Evolutionary conservation across 2,888 invertebrate species (phyloP).

Genomic region (Rhimphoctona megacephalus): DNA sequence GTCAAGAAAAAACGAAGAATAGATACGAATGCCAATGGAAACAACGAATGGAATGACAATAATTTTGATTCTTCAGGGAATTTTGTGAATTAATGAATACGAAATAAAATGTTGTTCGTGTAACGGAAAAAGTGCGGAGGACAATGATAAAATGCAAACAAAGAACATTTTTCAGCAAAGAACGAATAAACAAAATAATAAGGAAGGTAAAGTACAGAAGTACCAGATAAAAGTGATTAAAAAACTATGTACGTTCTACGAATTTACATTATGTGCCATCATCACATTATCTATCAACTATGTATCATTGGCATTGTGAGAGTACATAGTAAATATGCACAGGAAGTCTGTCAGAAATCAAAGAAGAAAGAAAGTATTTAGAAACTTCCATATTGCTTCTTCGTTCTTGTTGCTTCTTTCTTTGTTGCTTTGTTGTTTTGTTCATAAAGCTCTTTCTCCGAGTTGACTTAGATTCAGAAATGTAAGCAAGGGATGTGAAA

Average conservation of each 20-base stretch:
- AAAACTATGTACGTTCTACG: too few species aligned
- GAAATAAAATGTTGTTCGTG: background rate
- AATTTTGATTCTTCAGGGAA: background rate
- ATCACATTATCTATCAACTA: too few species aligned
- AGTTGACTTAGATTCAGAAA: too few species aligned
- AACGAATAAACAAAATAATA: background rate
- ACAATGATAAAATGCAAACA: background rate
- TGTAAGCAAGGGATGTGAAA: too few species aligned
- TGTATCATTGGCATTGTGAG: background rate
- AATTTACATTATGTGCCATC: too few species aligned
- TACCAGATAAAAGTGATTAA: background rate
- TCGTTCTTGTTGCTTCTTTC: too few species aligned
- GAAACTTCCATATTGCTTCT: too few species aligned
- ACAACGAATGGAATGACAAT: background rate
- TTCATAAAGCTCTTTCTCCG: too few species aligned
- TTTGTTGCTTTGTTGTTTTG: too few species aligned
- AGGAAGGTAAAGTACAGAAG: background rate
- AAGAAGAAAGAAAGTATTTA: too few species aligned
- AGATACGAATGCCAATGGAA: background rate
- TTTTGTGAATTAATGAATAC: background rate
- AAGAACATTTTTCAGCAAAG: background rate
- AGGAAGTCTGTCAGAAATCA: background rate
- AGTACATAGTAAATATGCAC: background rate
- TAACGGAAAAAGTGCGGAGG: background rate
- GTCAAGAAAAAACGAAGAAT: background rate